Base-by-base conservation (phyloP, 2,888 invertebrate genomes). In the Corbicula japonica region DNA sequence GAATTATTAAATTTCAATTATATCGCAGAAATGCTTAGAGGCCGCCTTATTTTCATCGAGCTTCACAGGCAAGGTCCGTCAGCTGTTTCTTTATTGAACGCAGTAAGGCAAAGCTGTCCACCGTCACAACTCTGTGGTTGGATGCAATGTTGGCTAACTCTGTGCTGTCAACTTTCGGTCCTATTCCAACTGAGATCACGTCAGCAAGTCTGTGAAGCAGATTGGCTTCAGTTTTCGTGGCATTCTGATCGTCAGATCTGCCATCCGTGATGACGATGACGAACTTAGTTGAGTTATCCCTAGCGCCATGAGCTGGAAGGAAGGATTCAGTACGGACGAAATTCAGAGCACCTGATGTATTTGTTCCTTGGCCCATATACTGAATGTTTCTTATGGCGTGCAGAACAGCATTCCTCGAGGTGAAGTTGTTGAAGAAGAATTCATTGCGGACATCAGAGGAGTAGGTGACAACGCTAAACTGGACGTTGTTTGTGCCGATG, bases 191-290 rank as follows among this genome's bases (percentile, higher is more conserved):
- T 2, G 84, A 76, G n/a, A 83, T 80, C 4, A 87, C 83, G 12
- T 75, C 54, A 6, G 80, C 83, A 1, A 32, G 28, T 1, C 52
- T 65, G 32, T 85, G 82, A 10, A 86, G 70, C 3, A 58, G 63
- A 0, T 52, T 18, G 18, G 86, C 85, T n/a, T 85, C 84, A 5
- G 48, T 30, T 28, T 72, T 69, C 10, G 86, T 86, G 4, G 48
- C 61, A 21, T 71, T 68, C 23, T 78, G 80, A 46, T 81, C 73
- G 34, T 74, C 74, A 2, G 86, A 86, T 12, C 80, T 76, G 41
- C 87, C 87, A 28, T 87, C 84, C 0, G 87, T 85, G n/a, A 93
- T 90, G 2, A 86, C 82, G 28, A 88, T 83, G 0, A 80, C 86
- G 60, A 75, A 91, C 85, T 77, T 87, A 41, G 79, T 63, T 18